Conservation (phyloP, 2,888 invertebrate species). For the Caenorhabditis sp. region DNA sequence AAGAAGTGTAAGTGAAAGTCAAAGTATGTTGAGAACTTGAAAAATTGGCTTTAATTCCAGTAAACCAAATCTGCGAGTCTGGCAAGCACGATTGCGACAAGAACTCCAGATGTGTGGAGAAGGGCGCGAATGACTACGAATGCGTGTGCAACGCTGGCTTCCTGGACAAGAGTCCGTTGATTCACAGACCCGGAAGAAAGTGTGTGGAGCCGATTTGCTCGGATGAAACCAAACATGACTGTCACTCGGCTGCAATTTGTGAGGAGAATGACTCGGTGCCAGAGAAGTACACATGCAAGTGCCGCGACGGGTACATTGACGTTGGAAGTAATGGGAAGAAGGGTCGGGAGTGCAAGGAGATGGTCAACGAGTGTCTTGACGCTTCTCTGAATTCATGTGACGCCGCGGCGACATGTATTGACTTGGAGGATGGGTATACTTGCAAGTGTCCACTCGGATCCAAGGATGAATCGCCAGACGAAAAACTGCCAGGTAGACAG, state of each 20-base stretch:
- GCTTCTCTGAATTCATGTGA: constrained; percentile 76
- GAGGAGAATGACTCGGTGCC: constrained; percentile 69
- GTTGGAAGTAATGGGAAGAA: constrained; percentile 62
- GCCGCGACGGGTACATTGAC: constrained; percentile 90
- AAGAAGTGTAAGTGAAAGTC: constrained; percentile 63
- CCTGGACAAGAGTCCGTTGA: constrained; percentile 72
- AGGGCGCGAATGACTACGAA: constrained; percentile 75
- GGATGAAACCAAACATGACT: constrained; percentile 77
- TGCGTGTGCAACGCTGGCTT: constrained; percentile 79
- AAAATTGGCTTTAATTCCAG: too few relatives aligned
- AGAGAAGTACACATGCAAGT: constrained; percentile 87
- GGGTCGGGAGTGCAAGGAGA: constrained; percentile 72
- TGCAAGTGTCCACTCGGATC: constrained; percentile 73
- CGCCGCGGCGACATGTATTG: constrained; percentile 73
- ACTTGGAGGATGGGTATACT: constrained; percentile 77
- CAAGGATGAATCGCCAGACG: constrained; percentile 77
- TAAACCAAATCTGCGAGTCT: constrained; percentile 74
- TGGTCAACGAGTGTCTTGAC: constrained; percentile 78
- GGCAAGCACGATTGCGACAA: constrained; percentile 79
- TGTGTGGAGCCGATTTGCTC: constrained; percentile 75
- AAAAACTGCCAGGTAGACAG: constrained; percentile 74
- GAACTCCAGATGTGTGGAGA: constrained; percentile 77
- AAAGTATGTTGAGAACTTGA: too few relatives aligned
- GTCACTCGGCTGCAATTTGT: constrained; percentile 79
- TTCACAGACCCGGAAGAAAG: constrained; percentile 63